Percentiles rank a stretch among this genome's conserved stretches.
These are phyloP conservation scores for Forbesichthys agassizii DNA, from an alignment of 2,113 vertebrate species.

Conservation along the genomic window DNA sequence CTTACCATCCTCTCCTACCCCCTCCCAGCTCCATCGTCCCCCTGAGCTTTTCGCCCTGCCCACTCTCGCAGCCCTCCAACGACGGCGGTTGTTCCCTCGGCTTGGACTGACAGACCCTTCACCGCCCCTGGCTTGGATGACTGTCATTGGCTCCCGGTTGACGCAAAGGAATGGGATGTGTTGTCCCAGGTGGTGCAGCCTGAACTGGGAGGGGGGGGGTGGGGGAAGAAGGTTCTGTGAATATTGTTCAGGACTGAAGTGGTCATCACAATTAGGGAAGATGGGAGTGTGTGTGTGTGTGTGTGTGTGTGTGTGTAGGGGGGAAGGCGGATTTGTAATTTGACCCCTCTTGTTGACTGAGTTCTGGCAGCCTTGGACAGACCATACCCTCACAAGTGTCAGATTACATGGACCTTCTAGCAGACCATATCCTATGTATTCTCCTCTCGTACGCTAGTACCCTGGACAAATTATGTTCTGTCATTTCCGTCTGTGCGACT, in stretches of 20 bases:
- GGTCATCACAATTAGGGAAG: slow-evolving; percentile 24
- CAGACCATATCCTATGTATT: slow-evolving; percentile 63
- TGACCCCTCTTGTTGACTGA: slow-evolving; percentile 49
- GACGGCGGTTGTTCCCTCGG: slow-evolving; percentile 55
- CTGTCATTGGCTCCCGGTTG: too few relatives aligned
- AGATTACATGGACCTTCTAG: slow-evolving; percentile 59
- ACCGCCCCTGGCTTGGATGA: too few relatives aligned
- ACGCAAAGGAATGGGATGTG: too few relatives aligned
- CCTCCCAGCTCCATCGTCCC: slow-evolving; percentile 39
- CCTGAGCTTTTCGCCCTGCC: slow-evolving; percentile 22
- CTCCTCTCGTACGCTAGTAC: slow-evolving; percentile 44
- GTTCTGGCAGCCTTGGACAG: slow-evolving; percentile 51
- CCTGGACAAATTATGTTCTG: slow-evolving; percentile 48
- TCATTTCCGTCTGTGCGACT: slow-evolving; percentile 53
- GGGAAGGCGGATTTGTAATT: slow-evolving; percentile 58
- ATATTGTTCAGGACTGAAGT: slow-evolving; percentile 10
- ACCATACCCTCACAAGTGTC: slow-evolving; percentile 52
- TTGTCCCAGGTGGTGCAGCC: too few relatives aligned
- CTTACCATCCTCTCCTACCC: slow-evolving; percentile 36
- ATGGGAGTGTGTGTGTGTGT: slow-evolving; percentile 34
- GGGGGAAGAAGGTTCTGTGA: too few relatives aligned
- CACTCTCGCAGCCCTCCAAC: slow-evolving; percentile 49
- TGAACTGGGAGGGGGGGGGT: too few relatives aligned
- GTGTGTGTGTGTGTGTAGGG: slow-evolving; percentile 26
- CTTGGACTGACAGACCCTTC: slow-evolving; percentile 49